These are phyloP conservation scores for Ammodytes dubius DNA, from an alignment of 2,113 vertebrate genomes.

Conservation along the genomic window DNA sequence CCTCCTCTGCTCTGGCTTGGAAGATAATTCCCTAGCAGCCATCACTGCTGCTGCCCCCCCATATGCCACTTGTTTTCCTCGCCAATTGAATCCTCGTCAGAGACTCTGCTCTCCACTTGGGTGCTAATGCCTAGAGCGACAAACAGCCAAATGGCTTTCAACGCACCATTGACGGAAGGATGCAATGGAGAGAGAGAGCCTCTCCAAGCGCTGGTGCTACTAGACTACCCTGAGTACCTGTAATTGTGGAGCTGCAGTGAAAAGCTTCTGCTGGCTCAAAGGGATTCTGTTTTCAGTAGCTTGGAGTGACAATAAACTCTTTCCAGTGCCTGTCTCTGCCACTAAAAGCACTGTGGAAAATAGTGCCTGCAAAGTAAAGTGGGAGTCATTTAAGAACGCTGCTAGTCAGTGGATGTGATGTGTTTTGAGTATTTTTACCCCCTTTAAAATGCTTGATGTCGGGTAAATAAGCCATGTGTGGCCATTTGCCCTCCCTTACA, in stretches of 20 bases:
- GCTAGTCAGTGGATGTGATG: conserved; percentile 50
- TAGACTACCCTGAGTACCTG: conserved; percentile 93
- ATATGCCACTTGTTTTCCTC: conserved; percentile 80
- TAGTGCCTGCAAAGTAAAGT: conserved; percentile 66
- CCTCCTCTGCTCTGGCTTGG: conserved; percentile 61
- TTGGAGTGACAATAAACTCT: conserved; percentile 90
- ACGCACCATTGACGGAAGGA: conserved; percentile 89
- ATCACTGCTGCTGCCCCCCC: conserved; percentile 40
- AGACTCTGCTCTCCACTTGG: conserved; percentile 88
- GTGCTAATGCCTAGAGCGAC: conserved; percentile 92
- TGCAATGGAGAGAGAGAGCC: conserved; percentile 77
- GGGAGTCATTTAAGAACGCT: conserved; percentile 51
- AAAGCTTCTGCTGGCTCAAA: conserved; percentile 88
- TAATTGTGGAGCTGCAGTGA: conserved; percentile 93
- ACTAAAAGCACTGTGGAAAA: conserved; percentile 76
- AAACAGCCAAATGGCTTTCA: conserved; percentile 95
- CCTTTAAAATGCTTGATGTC: conserved; percentile 26
- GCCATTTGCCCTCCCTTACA: conserved; percentile 27
- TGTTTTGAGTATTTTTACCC: conserved; percentile 44
- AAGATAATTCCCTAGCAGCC: conserved; percentile 72
- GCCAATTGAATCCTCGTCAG: conserved; percentile 92
- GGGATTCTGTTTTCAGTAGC: conserved; percentile 92
- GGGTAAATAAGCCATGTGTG: conserved; percentile 29
- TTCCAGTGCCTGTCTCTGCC: conserved; percentile 67
- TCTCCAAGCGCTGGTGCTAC: conserved; percentile 89